phyloP scores from a whole-genome alignment of 1,140 invertebrate genomes.

The Nixonia krombeini region DNA sequence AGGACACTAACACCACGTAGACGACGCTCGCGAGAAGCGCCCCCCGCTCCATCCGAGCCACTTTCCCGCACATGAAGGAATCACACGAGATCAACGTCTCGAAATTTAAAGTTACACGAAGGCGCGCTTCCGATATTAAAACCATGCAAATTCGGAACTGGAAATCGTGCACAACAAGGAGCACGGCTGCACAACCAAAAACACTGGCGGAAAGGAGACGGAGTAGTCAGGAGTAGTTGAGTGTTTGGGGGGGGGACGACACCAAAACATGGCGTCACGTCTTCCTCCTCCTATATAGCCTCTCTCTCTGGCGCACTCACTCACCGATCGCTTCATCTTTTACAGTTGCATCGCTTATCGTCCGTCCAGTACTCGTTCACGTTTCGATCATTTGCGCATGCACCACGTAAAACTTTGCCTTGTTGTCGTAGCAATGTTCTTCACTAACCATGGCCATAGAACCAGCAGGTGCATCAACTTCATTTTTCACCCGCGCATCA shows the following conservation, averaged over 20 bases:
- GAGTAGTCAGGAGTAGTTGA: conserved; percentile 53
- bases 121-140: no score
- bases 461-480: no score
- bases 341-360: conserved; percentile 5
- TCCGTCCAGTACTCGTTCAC: conserved; percentile 7
- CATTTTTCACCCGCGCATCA: no score
- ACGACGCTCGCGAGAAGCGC: conserved; percentile 56
- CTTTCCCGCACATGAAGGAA: conserved; percentile 55
- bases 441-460: no score
- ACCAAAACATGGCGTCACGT: conserved; percentile 68
- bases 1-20: conserved; percentile 56
- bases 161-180: conserved; percentile 27
- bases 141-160: background rate
- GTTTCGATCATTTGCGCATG: background rate
- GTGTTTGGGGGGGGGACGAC: conserved; percentile 54
- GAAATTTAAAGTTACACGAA: no score
- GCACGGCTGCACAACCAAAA: no score
- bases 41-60: conserved; percentile 47
- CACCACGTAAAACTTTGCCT: no score
- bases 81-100: background rate
- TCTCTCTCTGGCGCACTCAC: conserved; percentile 9
- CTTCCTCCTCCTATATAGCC: no score
- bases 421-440: no score
- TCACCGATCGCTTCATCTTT: background rate
- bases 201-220: conserved; percentile 37